Evolutionary conservation across 2,888 invertebrate species (phyloP).

Genomic region (Myathropa florea): DNA sequence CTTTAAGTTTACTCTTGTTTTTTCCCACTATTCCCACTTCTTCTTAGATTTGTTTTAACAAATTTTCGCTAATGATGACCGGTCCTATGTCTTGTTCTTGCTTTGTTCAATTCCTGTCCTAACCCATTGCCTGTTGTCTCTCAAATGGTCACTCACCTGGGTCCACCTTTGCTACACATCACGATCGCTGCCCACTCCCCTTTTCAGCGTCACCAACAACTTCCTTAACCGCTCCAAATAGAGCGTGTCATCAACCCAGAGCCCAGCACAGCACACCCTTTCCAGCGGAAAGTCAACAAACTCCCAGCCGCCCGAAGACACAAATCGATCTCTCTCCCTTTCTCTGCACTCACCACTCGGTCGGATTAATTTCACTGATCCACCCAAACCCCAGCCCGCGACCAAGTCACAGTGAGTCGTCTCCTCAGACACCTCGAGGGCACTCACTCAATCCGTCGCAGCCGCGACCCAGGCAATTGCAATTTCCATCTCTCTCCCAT

Average conservation of each 20-base stretch:
- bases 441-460: constrained; percentile 12
- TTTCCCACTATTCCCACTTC: no score
- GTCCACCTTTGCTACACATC: neutral
- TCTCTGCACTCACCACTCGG: neutral
- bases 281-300: constrained; percentile 43
- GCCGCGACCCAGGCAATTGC: constrained; percentile 18
- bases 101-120: no score
- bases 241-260: neutral
- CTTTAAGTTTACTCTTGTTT: no score
- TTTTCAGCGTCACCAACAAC: neutral
- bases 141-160: neutral
- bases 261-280: neutral
- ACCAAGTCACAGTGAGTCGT: constrained; percentile 22
- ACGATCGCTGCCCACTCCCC: neutral
- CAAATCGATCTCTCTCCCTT: constrained; percentile 48
- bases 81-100: no score
- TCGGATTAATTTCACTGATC: constrained; percentile 64
- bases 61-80: no score
- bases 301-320: constrained; percentile 37
- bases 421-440: constrained; percentile 54
- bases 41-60: no score
- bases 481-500: constrained; percentile 63
- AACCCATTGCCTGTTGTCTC: no score
- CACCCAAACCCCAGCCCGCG: constrained; percentile 50
- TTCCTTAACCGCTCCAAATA: neutral